phyloP scores from a whole-genome alignment of 2,797 vertebrate genomes.

The Ptychadena robeensis region DNA sequence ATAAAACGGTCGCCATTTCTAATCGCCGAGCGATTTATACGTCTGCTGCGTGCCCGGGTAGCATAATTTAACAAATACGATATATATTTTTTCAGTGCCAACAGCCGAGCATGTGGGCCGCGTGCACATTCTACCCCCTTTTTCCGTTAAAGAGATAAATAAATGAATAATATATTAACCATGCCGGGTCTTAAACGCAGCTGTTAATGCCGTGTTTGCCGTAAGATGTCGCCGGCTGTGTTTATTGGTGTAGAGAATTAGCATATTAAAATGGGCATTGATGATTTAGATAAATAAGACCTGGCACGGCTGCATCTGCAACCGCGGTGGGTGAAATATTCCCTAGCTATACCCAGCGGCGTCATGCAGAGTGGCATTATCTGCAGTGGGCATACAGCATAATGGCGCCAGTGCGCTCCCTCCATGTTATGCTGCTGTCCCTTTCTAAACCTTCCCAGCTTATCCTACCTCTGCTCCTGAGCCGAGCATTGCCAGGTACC shows the following conservation, averaged over 20 bases:
- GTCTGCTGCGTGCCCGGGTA: neutral
- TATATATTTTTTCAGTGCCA: neutral
- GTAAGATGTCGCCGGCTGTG: neutral
- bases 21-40: too few relatives aligned
- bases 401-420: constrained; percentile 13
- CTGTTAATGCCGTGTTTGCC: neutral
- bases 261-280: constrained; percentile 20
- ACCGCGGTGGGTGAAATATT: neutral
- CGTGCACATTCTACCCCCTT: neutral
- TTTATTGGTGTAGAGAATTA: constrained; percentile 18
- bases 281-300: constrained; percentile 20
- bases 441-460: neutral
- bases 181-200: neutral
- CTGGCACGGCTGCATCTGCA: neutral
- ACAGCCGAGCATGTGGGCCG: neutral
- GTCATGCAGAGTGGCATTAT: constrained; percentile 30
- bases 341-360: constrained; percentile 30
- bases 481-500: neutral
- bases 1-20: neutral
- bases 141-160: neutral
- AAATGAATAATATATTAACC: neutral
- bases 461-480: neutral
- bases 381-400: constrained; percentile 47
- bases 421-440: neutral
- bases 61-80: neutral